phyloP scores from a whole-genome alignment of 2,888 invertebrate genomes.

The Drosophila nr. fundita region DNA sequence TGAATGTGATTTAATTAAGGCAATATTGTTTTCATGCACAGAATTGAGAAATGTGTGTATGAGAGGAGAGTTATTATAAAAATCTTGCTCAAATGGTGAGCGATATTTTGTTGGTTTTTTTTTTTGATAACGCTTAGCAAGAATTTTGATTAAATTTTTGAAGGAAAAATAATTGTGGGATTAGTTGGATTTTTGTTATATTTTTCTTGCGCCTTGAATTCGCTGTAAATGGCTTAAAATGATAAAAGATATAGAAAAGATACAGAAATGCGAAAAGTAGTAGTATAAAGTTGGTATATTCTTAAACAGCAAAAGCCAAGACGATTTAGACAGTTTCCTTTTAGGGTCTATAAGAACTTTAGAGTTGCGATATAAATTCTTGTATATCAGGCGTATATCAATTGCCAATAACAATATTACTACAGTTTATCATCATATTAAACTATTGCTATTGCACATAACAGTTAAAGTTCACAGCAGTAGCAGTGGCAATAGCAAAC shows the following conservation, averaged over 20 bases:
- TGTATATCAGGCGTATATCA: too few relatives aligned
- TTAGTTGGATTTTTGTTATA: background rate
- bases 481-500: background rate
- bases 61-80: background rate
- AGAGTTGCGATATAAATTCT: background rate
- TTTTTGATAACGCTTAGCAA: background rate
- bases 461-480: background rate
- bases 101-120: background rate
- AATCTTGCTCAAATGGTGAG: background rate
- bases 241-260: background rate
- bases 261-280: background rate
- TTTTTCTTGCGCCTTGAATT: background rate
- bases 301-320: background rate
- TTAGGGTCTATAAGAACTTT: too few relatives aligned
- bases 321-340: background rate
- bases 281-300: background rate
- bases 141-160: background rate
- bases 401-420: too few relatives aligned
- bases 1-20: background rate
- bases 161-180: background rate
- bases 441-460: background rate
- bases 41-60: background rate
- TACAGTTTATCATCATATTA: background rate
- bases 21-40: slow-evolving; percentile 9
- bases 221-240: background rate